Evolutionary conservation across 2,113 vertebrate genomes (phyloP), one percentile per base, ranked within the genome.

Genomic region (Ascaphus truei): DNA sequence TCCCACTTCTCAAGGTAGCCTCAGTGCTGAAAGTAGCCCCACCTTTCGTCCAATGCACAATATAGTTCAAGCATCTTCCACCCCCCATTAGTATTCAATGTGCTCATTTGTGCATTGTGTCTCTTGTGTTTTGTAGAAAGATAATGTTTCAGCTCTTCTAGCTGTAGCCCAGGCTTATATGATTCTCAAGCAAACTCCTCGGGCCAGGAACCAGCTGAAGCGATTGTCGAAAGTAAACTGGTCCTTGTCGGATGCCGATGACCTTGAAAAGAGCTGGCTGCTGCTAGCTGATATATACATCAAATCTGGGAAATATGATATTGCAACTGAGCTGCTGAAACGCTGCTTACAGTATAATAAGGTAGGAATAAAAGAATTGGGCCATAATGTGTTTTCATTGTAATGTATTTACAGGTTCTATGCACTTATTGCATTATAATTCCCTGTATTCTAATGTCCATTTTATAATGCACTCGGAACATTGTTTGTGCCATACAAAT

Each of bases 221-320:
- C 77, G 77, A 3, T 68, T 87, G 31, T 64, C 67, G 41, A 80
- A 88, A 76, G 58, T 57, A 11, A 71, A 72, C 0, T 87, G 87
- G 85, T 37, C 15, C 0, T 63, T 73, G 25, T 33, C 58, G 1
- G 83, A 81, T 4, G 83, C 81, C 0, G 83, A 87, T 12, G 79
- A 73, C 16, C 75, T 85, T 33, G 81, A 85, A 68, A 84, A 80
- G 57, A 80, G 83, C 60, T 89, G 83, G 80, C 80, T 92, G 16
- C 82, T 92, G 8, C 75, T 92, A 57, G 79, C 88, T 0, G 86
- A 92, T 68, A 75, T 90, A 58, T 90, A 89, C 72, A 88, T 89
- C 55, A 79, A 84, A 31, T 51, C 74, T 1, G 76, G 85, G 56
- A 92, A 91, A 77, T 85, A 86, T 11, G 81, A 88, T 56, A 82